Conservation (phyloP, 1,140 invertebrate species). For the Zaprionus davidi region DNA sequence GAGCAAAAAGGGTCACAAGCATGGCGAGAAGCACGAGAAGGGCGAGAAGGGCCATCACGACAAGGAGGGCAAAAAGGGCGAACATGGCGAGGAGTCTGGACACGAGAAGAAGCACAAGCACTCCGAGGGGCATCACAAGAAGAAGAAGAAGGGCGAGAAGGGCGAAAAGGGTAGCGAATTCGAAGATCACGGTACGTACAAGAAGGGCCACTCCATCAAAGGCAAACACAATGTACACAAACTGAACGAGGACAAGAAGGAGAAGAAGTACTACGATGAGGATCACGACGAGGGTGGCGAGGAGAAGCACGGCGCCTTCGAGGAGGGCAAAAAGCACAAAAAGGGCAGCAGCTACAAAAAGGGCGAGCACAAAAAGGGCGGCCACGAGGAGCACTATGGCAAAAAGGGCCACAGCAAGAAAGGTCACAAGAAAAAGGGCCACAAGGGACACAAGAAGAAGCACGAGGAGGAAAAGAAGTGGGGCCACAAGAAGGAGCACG, state of each 20-base stretch:
- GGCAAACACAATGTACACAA: slow-evolving; percentile 92
- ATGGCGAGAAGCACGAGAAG: slow-evolving; percentile 70
- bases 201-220: slow-evolving; percentile 91
- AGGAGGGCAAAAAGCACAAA: slow-evolving; percentile 89
- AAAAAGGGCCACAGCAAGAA: slow-evolving; percentile 91
- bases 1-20: slow-evolving; percentile 83
- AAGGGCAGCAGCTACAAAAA: slow-evolving; percentile 90
- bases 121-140: slow-evolving; percentile 89
- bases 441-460: slow-evolving; percentile 88
- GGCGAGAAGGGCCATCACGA: slow-evolving; percentile 89
- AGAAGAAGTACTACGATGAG: slow-evolving; percentile 93
- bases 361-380: slow-evolving; percentile 88
- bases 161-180: slow-evolving; percentile 88
- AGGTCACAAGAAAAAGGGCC: slow-evolving; percentile 87
- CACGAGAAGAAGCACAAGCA: slow-evolving; percentile 91
- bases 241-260: slow-evolving; percentile 91
- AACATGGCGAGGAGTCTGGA: slow-evolving; percentile 90
- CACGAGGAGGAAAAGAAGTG: slow-evolving; percentile 88
- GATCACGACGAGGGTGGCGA: slow-evolving; percentile 91
- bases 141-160: slow-evolving; percentile 90
- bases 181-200: slow-evolving; percentile 87
- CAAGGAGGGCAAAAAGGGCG: slow-evolving; percentile 89
- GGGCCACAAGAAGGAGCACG: slow-evolving; percentile 87
- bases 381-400: slow-evolving; percentile 89
- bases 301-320: slow-evolving; percentile 88